These are phyloP conservation scores for Chrysocyon brachyurus DNA, from an alignment of 2,797 vertebrate genomes.

Conservation along the genomic window DNA sequence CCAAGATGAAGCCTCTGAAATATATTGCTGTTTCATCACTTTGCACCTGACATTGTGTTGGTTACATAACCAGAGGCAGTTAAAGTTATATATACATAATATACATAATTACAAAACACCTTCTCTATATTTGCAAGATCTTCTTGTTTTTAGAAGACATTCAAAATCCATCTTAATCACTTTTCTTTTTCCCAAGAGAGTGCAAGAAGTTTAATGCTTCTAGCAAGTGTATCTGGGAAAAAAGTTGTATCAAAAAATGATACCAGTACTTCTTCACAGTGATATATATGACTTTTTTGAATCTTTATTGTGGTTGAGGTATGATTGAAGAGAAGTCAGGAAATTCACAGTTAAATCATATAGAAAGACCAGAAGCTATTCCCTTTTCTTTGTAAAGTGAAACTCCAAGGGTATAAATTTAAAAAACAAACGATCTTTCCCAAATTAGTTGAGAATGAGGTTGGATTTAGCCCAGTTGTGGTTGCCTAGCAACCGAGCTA, in stretches of 20 bases:
- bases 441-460: conserved; percentile 70
- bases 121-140: neutral
- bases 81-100: neutral
- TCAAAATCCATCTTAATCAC: conserved; percentile 36
- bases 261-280: neutral
- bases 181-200: neutral
- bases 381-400: conserved; percentile 56
- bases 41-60: neutral
- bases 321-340: conserved; percentile 27
- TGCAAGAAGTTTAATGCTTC: conserved; percentile 43
- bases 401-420: conserved; percentile 45
- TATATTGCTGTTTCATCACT: neutral
- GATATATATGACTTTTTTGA: neutral
- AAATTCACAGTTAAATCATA: conserved; percentile 53
- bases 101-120: neutral
- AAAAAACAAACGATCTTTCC: conserved; percentile 25
- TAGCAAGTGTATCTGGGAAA: neutral
- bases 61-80: neutral
- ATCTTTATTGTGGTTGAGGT: neutral
- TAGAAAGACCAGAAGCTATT: neutral
- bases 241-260: conserved; percentile 6
- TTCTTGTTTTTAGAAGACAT: conserved; percentile 22
- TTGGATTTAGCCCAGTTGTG: conserved; percentile 33
- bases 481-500: conserved; percentile 59
- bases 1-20: neutral